Conservation (phyloP, 2,888 invertebrate species). For the Ypsolopha scabrella region DNA sequence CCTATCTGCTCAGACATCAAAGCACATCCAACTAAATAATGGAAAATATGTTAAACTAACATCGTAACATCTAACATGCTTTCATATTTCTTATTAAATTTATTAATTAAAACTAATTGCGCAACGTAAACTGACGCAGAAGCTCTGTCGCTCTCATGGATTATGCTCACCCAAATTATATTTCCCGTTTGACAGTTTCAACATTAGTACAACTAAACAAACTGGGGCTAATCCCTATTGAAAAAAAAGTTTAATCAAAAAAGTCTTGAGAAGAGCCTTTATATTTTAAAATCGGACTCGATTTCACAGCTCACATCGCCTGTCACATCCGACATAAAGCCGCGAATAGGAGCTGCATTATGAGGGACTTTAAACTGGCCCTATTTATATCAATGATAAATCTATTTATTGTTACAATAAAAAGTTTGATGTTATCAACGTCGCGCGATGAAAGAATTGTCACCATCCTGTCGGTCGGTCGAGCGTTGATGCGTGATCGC, state of each 20-base stretch:
- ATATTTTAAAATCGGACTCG: constrained; percentile 62
- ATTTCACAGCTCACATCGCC: constrained; percentile 67
- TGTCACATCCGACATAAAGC: constrained; percentile 66
- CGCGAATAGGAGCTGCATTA: constrained; percentile 58
- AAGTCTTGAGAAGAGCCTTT: constrained; percentile 56
- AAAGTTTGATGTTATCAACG: constrained; percentile 65
- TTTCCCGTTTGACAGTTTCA: constrained; percentile 27
- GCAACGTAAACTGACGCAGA: background rate
- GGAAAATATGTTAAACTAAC: background rate
- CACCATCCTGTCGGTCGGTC: constrained; percentile 54
- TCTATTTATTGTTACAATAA: constrained; percentile 68
- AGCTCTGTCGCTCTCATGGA: constrained; percentile 10
- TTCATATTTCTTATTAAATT: background rate
- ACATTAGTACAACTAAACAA: constrained; percentile 57
- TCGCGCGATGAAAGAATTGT: constrained; percentile 61
- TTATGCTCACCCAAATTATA: constrained; percentile 19
- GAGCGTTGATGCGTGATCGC: constrained; percentile 17
- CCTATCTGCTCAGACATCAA: background rate
- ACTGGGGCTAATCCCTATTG: constrained; percentile 50
- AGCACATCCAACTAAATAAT: background rate
- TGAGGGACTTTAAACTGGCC: constrained; percentile 55
- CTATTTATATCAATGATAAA: constrained; percentile 66
- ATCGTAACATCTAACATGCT: background rate
- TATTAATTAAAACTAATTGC: constrained; percentile 2
- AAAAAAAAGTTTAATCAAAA: constrained; percentile 45